A percentile compares a stretch with the other conserved stretches of the same genome.
Conservation (phyloP, 2,797 vertebrate species). For the Cirrhinus molitorella region DNA sequence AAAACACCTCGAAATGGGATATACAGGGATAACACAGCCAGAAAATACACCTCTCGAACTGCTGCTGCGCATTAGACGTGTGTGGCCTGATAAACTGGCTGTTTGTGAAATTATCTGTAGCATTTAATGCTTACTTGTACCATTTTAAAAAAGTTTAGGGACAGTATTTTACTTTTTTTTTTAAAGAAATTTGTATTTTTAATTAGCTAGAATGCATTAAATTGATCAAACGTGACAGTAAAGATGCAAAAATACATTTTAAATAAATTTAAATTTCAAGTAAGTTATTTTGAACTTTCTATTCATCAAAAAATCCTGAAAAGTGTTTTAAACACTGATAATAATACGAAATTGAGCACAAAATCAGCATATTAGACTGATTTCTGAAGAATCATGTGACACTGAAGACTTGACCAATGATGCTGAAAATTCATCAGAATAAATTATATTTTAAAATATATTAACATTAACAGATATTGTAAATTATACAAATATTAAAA, state of each 20-base stretch:
- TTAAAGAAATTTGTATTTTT: not conserved
- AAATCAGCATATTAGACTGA: not conserved
- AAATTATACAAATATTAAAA: not conserved
- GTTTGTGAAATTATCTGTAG: not conserved
- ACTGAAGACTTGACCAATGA: not conserved
- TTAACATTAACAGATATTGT: too few species aligned
- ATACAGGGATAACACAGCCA: conserved; percentile 15
- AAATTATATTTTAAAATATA: not conserved
- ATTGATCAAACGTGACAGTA: not conserved
- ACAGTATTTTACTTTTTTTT: too few species aligned
- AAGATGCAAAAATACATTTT: not conserved
- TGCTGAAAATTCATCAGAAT: not conserved
- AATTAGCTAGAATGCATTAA: too few species aligned
- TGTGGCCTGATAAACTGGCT: not conserved
- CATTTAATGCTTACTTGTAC: not conserved
- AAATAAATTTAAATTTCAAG: not conserved
- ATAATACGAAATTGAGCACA: not conserved
- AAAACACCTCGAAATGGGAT: conserved; percentile 57
- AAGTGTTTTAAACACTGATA: not conserved
- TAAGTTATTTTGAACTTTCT: not conserved
- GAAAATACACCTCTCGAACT: conserved; percentile 1
- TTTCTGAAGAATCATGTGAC: conserved; percentile 1
- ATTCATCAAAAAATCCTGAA: not conserved
- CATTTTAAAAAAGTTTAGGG: not conserved
- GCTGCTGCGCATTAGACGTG: not conserved